Base-by-base conservation (phyloP, 2,113 vertebrate genomes). In the Sorex fumeus region DNA sequence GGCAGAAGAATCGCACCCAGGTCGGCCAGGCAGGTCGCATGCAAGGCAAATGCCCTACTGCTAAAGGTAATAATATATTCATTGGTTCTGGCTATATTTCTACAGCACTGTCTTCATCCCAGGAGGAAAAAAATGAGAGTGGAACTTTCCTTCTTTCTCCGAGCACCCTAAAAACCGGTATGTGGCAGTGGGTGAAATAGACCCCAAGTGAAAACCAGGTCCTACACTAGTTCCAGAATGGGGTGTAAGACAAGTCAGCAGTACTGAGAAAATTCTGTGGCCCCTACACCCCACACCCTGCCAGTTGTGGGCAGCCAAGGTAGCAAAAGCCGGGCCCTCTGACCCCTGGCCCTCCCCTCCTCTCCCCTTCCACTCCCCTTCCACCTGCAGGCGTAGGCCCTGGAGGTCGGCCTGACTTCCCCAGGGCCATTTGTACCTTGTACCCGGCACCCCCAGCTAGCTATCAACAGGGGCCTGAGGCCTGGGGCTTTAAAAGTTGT, bases 371-470 rank as follows among this genome's bases (percentile, higher is more conserved):
- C 94, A 92, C 87, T 80, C 94, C 91, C 93, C 96, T 93, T 78
- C 90, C 94, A 96, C 92, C 96, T 75, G 40, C 91, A 9, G 62
- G 36, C 97, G 6, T 50, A 6, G 95, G 96, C 97, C 97, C 97
- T 96, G 96, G 98, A 97, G 97, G 97, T 98, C 97, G 93, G 95
- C 95, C 96, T 97, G 88, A 97, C 94, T 94, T 98, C 98, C 98
- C 98, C 97, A 98, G 93, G 97, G 97, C 98, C 98, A 98, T 99
- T n/a, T n/a, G n/a, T n/a, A n/a, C n/a, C n/a, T 98, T 98, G 98
- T 98, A 98, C 98, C 97, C 97, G 98, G 97, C 97, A 97, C 98
- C 98, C 98, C 98, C n/a, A 98, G 98, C 98, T 98, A 98, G 98
- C 98, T 98, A 98, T 98, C 98, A 98, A 98, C 97, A 75, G 98